phyloP scores from a whole-genome alignment of 2,797 vertebrate species.

The Lateolabrax maculatus region DNA sequence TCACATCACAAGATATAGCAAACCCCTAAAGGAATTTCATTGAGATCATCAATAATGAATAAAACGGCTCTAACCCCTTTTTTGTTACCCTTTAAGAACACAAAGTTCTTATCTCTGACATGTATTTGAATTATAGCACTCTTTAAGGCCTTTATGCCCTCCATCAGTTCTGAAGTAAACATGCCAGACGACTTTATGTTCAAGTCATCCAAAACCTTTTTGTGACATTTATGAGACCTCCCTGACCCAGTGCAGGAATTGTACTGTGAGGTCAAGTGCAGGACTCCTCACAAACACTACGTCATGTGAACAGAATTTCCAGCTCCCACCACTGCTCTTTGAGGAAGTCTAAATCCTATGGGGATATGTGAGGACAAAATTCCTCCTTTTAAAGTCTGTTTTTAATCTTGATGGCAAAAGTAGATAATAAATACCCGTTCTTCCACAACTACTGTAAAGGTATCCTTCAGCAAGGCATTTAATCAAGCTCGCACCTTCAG shows the following conservation, averaged over 20 bases:
- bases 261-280: constrained; percentile 54
- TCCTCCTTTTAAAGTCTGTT: constrained; percentile 11
- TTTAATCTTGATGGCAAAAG: no score
- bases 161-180: constrained; percentile 46
- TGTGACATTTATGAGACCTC: constrained; percentile 74
- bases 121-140: constrained; percentile 39
- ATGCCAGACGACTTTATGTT: constrained; percentile 33
- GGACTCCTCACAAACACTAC: constrained; percentile 41
- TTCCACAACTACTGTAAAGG: not conserved
- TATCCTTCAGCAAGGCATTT: not conserved
- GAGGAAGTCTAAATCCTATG: constrained; percentile 39
- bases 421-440: not conserved
- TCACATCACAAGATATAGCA: constrained; percentile 33
- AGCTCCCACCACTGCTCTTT: constrained; percentile 3
- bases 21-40: constrained; percentile 19
- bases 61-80: not conserved
- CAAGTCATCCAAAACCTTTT: constrained; percentile 51
- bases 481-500: not conserved
- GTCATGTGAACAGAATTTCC: constrained; percentile 67
- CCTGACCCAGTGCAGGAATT: constrained; percentile 57
- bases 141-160: constrained; percentile 34
- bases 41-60: not conserved
- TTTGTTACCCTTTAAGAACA: not conserved
- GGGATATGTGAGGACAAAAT: constrained; percentile 9
- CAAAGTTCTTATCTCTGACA: constrained; percentile 41